Conservation (phyloP, 1,140 invertebrate species). For the Luehdorfia chinensis region DNA sequence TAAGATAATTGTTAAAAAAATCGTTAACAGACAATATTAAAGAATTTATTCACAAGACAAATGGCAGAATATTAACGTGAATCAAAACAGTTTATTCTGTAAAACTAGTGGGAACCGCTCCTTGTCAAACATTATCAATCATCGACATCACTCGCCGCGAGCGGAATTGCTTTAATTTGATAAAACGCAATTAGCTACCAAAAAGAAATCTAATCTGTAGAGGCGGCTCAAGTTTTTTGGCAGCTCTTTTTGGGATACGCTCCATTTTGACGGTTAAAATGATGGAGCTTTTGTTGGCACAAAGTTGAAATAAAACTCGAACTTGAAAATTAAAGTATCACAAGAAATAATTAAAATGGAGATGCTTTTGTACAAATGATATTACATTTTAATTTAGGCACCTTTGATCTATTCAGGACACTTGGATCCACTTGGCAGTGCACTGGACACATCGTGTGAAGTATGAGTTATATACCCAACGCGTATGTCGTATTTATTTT, state of each 20-base stretch:
- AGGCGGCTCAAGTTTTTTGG: slow-evolving; percentile 62
- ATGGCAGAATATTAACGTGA: slow-evolving; percentile 56
- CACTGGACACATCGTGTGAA: too few species aligned
- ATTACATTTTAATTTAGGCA: too few species aligned
- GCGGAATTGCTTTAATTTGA: slow-evolving; percentile 73
- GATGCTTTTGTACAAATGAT: too few species aligned
- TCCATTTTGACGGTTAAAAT: slow-evolving; percentile 49
- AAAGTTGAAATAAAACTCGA: not conserved
- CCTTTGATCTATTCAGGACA: too few species aligned
- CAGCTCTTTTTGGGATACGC: slow-evolving; percentile 51
- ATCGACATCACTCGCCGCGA: slow-evolving; percentile 39
- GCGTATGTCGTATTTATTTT: too few species aligned
- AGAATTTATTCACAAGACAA: slow-evolving; percentile 34
- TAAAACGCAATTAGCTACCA: slow-evolving; percentile 77
- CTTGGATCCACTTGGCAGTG: too few species aligned
- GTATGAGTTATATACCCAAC: too few species aligned
- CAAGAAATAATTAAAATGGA: too few species aligned
- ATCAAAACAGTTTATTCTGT: slow-evolving; percentile 74
- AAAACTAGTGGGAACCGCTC: slow-evolving; percentile 62
- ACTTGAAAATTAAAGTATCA: too few species aligned
- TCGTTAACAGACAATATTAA: too few species aligned
- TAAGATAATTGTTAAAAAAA: too few species aligned
- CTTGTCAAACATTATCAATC: slow-evolving; percentile 71
- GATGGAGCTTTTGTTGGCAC: slow-evolving; percentile 26
- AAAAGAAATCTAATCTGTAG: slow-evolving; percentile 71